These are phyloP conservation scores for Saguinus midas DNA, from an alignment of 2,113 vertebrate species.

Conservation along the genomic window DNA sequence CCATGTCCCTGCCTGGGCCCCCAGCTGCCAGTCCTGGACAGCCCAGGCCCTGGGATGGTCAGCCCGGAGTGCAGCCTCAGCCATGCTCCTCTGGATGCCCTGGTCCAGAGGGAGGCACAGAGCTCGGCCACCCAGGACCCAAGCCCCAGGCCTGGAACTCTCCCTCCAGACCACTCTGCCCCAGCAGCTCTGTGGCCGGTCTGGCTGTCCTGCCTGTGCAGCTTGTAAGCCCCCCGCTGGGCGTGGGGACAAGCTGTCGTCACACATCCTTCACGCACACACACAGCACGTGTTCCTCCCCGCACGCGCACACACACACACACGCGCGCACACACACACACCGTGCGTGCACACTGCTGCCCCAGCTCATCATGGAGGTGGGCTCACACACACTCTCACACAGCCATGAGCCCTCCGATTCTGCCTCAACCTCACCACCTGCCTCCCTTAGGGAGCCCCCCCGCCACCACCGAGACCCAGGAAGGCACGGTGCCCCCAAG, in stretches of 20 bases:
- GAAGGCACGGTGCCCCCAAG: neutral
- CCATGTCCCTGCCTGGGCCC: neutral
- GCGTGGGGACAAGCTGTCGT: neutral
- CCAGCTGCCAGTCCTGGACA: neutral
- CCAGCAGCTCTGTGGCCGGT: neutral
- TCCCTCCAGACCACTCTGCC: neutral
- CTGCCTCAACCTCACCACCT: neutral
- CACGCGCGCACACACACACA: neutral
- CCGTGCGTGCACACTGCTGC: neutral
- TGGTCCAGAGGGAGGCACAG: neutral
- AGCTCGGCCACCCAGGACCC: neutral
- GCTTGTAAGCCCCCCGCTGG: neutral
- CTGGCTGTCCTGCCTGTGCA: neutral
- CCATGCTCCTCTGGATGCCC: neutral
- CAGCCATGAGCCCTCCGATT: neutral
- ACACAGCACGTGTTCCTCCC: neutral
- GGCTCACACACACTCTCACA: neutral
- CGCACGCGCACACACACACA: neutral
- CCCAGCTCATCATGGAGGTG: too few relatives aligned
- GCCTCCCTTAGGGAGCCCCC: neutral
- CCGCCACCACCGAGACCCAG: neutral
- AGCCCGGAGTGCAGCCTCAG: neutral
- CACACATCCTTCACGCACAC: neutral
- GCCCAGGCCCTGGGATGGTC: neutral
- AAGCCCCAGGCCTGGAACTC: neutral